Evolutionary conservation across 2,888 invertebrate species (phyloP), one percentile per base, ranked within the genome.

Genomic region (Sphinx pinastri): DNA sequence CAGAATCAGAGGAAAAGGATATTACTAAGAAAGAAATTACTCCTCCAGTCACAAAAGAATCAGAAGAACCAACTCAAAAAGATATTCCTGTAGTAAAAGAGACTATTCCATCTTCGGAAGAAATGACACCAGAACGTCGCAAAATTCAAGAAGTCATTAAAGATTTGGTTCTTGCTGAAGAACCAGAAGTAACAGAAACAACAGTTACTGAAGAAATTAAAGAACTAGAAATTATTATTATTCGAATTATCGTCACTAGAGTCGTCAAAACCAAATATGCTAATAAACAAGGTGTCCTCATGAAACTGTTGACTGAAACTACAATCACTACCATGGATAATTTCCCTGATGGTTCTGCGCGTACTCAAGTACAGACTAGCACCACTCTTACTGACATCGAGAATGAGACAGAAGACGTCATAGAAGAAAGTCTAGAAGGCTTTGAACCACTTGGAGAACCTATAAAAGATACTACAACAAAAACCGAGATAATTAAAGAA

Each of bases 281-380:
- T n/a, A 82, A 88, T 71, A 71, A 51, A 45, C 72, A 79, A n/a
- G 81, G 79, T 8, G 57, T 75, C 31, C 60, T 83, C 5, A 79
- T 72, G 71, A 90, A 88, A 83, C 60, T 87, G 0, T 90, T 90
- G 74, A 87, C 79, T 0, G 79, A 85, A 2, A 84, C 83, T 31
- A 87, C 83, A 49, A 74, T 84, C 8, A 88, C 85, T 31, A 89
- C 84, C 3, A 86, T 85, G 31, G 89, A 91, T 68, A 76, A 81
- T 69, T 89, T 86, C 73, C 88, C 90, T 38, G 88, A 91, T 76
- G 90, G 90, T 2, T 83, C 87, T 31, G 76, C 81, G 49, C 51
- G 52, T 16, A 70, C 59, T 19, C 51, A 14, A 25, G 49, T 59
- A 7, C 11, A 58, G 4, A 59, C 58, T n/a, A 67, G 19, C 5